Conservation (phyloP, 2,797 vertebrate species). For the Spondyliosoma cantharus region DNA sequence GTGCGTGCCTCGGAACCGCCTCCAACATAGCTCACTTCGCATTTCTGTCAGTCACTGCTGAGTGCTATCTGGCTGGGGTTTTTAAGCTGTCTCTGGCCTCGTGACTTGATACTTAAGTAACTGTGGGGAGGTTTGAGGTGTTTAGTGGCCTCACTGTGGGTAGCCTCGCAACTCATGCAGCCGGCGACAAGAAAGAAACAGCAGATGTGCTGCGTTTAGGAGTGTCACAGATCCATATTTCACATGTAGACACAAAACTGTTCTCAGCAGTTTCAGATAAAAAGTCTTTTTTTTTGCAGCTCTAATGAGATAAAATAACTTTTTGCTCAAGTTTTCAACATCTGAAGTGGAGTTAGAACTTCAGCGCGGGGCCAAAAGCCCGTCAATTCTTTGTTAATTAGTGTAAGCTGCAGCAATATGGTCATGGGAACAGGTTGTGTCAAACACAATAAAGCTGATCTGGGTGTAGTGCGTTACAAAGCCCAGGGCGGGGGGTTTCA, state of each 20-base stretch:
- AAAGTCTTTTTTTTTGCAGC: not conserved
- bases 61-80: conserved; percentile 63
- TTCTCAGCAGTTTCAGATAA: not conserved
- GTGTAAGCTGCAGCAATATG: conserved; percentile 13
- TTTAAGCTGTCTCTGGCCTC: conserved; percentile 56
- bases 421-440: conserved; percentile 24
- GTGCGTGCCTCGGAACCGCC: conserved; percentile 38
- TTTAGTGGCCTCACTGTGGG: conserved; percentile 73
- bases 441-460: conserved; percentile 44
- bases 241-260: not conserved
- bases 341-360: not conserved
- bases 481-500: conserved; percentile 19
- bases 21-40: conserved; percentile 57
- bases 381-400: conserved; percentile 20
- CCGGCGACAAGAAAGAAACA: conserved; percentile 50
- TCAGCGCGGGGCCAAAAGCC: conserved; percentile 20
- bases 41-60: conserved; percentile 68
- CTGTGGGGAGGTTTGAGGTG: conserved; percentile 65
- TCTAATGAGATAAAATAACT: not conserved
- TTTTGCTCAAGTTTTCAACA: not conserved
- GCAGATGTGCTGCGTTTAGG: conserved; percentile 38
- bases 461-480: conserved; percentile 16
- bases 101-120: conserved; percentile 72
- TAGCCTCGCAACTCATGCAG: conserved; percentile 64
- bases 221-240: not conserved